Percentiles rank a stretch among this genome's conserved stretches.
These are phyloP conservation scores for Cryptoblepharus egeriae DNA, from an alignment of 2,797 vertebrate genomes.

Conservation along the genomic window DNA sequence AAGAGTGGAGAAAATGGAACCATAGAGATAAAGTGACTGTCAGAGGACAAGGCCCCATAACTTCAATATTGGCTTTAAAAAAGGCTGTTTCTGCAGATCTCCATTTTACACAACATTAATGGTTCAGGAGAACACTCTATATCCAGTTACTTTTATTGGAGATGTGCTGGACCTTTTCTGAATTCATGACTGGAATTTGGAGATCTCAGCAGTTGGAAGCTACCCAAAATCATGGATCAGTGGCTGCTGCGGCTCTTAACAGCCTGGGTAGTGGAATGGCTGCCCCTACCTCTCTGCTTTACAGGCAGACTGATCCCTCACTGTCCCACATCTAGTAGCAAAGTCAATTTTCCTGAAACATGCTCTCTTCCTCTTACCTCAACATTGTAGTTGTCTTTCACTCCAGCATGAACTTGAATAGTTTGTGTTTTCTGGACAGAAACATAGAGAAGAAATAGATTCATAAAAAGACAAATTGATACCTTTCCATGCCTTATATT, in stretches of 20 bases:
- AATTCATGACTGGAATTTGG: not conserved
- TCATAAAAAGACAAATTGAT: not conserved
- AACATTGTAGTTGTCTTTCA: constrained; percentile 30
- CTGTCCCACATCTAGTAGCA: not conserved
- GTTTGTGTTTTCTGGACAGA: constrained; percentile 32
- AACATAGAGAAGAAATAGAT: constrained; percentile 4
- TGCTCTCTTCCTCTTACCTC: constrained; percentile 46
- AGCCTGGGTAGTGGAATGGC: not conserved
- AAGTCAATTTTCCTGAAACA: too few relatives aligned
- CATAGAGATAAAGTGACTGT: not conserved
- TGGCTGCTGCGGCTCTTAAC: not conserved
- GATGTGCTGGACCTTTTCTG: not conserved
- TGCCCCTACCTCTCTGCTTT: not conserved
- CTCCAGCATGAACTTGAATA: not conserved
- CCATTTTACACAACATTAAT: not conserved
- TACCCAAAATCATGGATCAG: not conserved
- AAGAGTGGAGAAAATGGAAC: too few relatives aligned
- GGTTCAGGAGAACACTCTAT: not conserved
- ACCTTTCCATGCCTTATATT: not conserved
- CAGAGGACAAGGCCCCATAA: too few relatives aligned
- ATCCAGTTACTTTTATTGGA: too few relatives aligned
- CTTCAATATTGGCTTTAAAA: not conserved
- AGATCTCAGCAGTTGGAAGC: not conserved
- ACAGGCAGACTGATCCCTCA: not conserved
- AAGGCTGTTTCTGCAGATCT: not conserved